Percentiles rank a stretch among this genome's conserved stretches.
phyloP scores from a whole-genome alignment of 1,140 invertebrate species.

The Babylonia areolata region DNA sequence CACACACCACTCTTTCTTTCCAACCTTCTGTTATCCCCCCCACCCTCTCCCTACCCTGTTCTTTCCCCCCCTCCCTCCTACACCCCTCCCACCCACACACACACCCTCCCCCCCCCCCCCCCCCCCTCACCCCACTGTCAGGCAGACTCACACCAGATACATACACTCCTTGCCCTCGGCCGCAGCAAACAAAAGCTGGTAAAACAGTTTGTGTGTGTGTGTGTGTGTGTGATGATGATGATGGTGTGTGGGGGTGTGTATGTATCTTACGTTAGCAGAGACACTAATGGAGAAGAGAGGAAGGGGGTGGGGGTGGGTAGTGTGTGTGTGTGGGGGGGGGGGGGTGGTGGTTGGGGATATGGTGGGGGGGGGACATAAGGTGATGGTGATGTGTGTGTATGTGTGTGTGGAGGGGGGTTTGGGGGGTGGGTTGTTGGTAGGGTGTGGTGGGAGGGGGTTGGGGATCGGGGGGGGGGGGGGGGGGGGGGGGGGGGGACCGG shows the following conservation, averaged over 20 bases:
- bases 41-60: too few relatives aligned
- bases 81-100: too few relatives aligned
- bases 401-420: neutral
- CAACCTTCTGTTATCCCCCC: too few relatives aligned
- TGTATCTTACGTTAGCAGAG: neutral
- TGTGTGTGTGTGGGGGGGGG: neutral
- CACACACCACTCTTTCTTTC: too few relatives aligned
- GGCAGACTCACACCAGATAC: too few relatives aligned
- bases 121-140: too few relatives aligned
- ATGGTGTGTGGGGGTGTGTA: neutral
- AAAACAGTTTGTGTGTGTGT: neutral
- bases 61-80: too few relatives aligned
- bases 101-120: too few relatives aligned
- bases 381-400: neutral
- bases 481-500: neutral
- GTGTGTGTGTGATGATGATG: too few relatives aligned
- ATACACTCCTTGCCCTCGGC: too few relatives aligned
- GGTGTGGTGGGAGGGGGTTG: neutral
- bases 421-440: neutral
- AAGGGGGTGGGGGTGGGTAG: conserved; percentile 2
- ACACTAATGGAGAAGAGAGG: neutral
- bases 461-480: neutral
- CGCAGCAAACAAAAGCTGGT: neutral
- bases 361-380: neutral
- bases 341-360: neutral